These are phyloP conservation scores for Aelia acuminata DNA, from an alignment of 2,888 invertebrate species.

Conservation along the genomic window DNA sequence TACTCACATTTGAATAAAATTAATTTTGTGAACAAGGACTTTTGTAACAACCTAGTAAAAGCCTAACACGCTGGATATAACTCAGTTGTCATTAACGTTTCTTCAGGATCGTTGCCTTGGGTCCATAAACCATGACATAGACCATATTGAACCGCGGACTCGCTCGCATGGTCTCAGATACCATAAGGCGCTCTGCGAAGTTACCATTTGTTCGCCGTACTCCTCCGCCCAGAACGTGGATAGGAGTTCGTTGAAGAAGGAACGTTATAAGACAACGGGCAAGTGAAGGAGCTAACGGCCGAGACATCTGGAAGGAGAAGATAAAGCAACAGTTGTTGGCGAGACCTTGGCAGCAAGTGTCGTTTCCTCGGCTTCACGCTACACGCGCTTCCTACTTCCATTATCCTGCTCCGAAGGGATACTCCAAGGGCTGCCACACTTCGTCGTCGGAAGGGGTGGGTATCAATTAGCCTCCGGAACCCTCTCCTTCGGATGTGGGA, in stretches of 20 bases:
- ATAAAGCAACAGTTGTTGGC: conserved; percentile 29
- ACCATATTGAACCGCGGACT: neutral
- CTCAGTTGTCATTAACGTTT: too few species aligned
- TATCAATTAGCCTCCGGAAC: conserved; percentile 8
- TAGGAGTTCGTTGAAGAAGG: neutral
- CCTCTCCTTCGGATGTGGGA: neutral
- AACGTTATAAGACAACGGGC: conserved; percentile 40
- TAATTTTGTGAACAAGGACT: too few species aligned
- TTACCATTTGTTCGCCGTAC: neutral
- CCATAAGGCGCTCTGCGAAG: neutral
- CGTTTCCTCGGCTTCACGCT: conserved; percentile 50
- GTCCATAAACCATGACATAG: neutral
- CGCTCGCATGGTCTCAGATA: neutral
- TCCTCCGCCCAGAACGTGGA: neutral
- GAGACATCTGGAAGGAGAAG: conserved; percentile 49
- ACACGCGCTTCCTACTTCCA: neutral
- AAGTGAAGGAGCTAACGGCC: conserved; percentile 42
- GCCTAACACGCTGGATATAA: too few species aligned
- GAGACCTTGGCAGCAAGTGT: conserved; percentile 50
- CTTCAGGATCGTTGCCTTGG: neutral
- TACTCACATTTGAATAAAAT: too few species aligned
- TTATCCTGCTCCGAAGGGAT: neutral
- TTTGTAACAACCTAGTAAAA: too few species aligned
- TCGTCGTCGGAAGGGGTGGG: neutral
- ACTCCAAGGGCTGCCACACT: conserved; percentile 16